Conservation (phyloP, 2,888 invertebrate species). For the Drosophila prolongata region DNA sequence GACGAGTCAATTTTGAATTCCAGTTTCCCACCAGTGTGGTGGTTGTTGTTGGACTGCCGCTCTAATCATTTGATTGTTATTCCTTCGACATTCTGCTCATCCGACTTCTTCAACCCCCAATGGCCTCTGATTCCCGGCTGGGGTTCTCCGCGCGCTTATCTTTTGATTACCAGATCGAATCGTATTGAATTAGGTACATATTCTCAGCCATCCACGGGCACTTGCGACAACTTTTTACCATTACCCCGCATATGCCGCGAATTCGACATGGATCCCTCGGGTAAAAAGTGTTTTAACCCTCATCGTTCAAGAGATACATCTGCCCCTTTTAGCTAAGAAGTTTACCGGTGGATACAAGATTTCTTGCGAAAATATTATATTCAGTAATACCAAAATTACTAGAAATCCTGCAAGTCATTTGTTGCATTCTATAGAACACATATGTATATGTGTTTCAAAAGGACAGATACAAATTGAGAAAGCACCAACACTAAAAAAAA, state of each 20-base stretch:
- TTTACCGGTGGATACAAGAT: neutral
- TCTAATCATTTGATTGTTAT: constrained; percentile 76
- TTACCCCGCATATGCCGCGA: constrained; percentile 41
- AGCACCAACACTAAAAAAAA: no score
- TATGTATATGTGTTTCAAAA: no score
- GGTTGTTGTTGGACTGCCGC: constrained; percentile 41
- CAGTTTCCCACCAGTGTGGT: constrained; percentile 58
- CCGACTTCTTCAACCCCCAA: constrained; percentile 38
- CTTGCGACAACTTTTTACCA: constrained; percentile 34
- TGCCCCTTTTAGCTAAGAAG: neutral
- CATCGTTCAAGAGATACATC: neutral
- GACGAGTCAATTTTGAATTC: constrained; percentile 74
- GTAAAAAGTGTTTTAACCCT: constrained; percentile 2
- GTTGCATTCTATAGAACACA: no score
- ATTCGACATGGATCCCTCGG: constrained; percentile 30
- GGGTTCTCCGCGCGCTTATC: constrained; percentile 53
- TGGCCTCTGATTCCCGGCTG: constrained; percentile 27
- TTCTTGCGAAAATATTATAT: neutral
- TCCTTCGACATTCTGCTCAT: constrained; percentile 63
- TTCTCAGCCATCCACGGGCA: constrained; percentile 26
- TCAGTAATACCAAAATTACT: no score
- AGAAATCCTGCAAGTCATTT: no score
- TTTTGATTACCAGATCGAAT: constrained; percentile 79
- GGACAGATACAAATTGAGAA: no score
- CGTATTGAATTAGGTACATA: constrained; percentile 72